A percentile compares a stretch with the other conserved stretches of the same genome.
phyloP scores from a whole-genome alignment of 64 coral and sea anemone species.

The Hydrozoanthus tunicans region DNA sequence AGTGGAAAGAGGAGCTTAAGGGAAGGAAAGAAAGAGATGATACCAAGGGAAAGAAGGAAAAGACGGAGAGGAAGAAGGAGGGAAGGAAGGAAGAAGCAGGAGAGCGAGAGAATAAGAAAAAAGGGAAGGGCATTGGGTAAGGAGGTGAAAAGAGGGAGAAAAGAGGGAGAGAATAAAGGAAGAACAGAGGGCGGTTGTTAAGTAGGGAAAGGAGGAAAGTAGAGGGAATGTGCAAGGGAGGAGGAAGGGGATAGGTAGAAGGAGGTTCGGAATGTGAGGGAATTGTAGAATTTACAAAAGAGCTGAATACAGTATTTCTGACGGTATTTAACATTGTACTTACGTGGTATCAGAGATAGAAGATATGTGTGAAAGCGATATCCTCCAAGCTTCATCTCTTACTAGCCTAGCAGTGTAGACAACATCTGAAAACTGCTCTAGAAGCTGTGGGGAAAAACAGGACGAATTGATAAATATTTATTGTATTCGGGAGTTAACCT shows the following conservation, averaged over 20 bases:
- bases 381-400: conserved; percentile 68
- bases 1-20: too few species aligned
- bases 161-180: too few species aligned
- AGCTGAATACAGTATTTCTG: not conserved
- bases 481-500: too few species aligned
- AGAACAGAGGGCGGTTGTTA: too few species aligned
- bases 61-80: too few species aligned
- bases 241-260: not conserved
- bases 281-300: conserved; percentile 1
- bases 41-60: too few species aligned
- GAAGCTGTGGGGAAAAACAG: conserved; percentile 42
- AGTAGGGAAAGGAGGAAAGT: not conserved
- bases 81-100: too few species aligned
- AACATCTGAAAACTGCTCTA: conserved; percentile 61
- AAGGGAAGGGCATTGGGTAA: not conserved
- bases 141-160: not conserved
- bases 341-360: conserved; percentile 65
- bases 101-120: too few species aligned
- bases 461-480: not conserved
- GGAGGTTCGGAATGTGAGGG: conserved; percentile 5
- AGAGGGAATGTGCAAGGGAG: not conserved
- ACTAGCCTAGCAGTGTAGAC: conserved; percentile 50
- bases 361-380: conserved; percentile 54
- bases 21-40: too few species aligned
- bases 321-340: not conserved